phyloP scores from a whole-genome alignment of 2,113 vertebrate genomes.

The Corythornis cristatus region DNA sequence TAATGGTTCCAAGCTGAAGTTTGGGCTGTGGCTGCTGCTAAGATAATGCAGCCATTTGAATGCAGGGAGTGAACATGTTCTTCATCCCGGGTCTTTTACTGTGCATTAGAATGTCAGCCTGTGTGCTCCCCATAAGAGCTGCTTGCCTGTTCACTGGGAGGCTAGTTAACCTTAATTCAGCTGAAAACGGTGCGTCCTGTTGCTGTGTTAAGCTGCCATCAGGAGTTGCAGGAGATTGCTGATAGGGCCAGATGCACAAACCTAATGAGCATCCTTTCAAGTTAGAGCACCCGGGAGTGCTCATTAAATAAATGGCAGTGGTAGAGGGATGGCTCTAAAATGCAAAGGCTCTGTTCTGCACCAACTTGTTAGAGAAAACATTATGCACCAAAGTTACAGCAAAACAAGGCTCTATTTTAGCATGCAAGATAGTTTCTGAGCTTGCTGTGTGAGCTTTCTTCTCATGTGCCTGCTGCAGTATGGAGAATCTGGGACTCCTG shows the following conservation, averaged over 20 bases:
- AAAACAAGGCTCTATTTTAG: background rate
- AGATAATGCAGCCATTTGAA: slow-evolving; percentile 39
- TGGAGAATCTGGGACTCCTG: background rate
- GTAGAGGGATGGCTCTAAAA: slow-evolving; percentile 56
- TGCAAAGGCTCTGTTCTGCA: background rate
- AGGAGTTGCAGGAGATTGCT: slow-evolving; percentile 70
- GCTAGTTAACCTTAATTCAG: slow-evolving; percentile 56
- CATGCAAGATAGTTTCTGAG: background rate
- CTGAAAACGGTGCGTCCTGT: background rate
- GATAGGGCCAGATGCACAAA: slow-evolving; percentile 70
- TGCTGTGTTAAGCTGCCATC: slow-evolving; percentile 44
- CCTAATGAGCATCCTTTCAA: slow-evolving; percentile 74
- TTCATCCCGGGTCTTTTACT: background rate
- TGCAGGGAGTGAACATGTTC: background rate
- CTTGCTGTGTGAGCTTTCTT: background rate
- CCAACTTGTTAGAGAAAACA: slow-evolving; percentile 40
- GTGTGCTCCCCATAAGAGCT: background rate
- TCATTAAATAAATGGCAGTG: slow-evolving; percentile 74
- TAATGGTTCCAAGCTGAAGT: background rate
- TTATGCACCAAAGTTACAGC: background rate
- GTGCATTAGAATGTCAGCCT: slow-evolving; percentile 6
- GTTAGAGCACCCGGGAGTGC: slow-evolving; percentile 75
- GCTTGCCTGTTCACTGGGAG: slow-evolving; percentile 56
- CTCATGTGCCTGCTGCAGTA: background rate
- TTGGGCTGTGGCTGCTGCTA: background rate